Evolutionary conservation across 1,140 invertebrate genomes (phyloP), one percentile per base, ranked within the genome.

Genomic region (Grapholita molesta): DNA sequence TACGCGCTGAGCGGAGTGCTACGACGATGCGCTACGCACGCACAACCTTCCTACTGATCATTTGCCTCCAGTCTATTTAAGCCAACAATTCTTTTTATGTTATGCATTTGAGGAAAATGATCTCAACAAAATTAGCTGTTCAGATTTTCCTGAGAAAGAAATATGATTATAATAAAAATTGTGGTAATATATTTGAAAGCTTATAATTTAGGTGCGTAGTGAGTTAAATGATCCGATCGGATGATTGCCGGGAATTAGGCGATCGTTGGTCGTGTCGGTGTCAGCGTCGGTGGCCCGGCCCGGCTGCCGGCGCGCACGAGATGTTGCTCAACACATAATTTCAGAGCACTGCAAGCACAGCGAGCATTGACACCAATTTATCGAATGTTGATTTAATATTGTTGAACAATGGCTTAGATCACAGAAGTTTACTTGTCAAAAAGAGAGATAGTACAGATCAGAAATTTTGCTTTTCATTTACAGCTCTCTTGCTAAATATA

Each of bases 331-430:
- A 90, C 84, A 88, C 80, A 81, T 83, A 81, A 87, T 89, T 89
- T 91, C 79, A 86, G 89, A 89, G 84, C 85, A 88, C 73, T 89
- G 87, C 86, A 90, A 90, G 86, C 86, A 86, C 87, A 89, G 87
- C 85, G 87, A 89, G 74, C 89, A 86, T 89, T 91, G 89, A 91
- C 89, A 91, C 86, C 86, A 80, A 89, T 89, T 83, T 86, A 73
- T 81, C 76, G 78, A 76, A 81, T 78, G 84, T 76, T n/a, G n/a
- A n/a, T n/a, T n/a, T n/a, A n/a, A n/a, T n/a, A n/a, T n/a, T n/a
- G n/a, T n/a, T 83, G 80, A 80, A 82, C 80, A 77, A 83, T 75
- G 82, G 73, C 75, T 77, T 74, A 69, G 74, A 80, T 77, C 71
- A 64, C 64, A 64, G 72, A 68, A 52, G 18, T 55, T 48, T 66